A percentile compares a stretch with the other conserved stretches of the same genome.
These are phyloP conservation scores for Morpho helenor DNA, from an alignment of 2,888 invertebrate genomes.

Conservation along the genomic window DNA sequence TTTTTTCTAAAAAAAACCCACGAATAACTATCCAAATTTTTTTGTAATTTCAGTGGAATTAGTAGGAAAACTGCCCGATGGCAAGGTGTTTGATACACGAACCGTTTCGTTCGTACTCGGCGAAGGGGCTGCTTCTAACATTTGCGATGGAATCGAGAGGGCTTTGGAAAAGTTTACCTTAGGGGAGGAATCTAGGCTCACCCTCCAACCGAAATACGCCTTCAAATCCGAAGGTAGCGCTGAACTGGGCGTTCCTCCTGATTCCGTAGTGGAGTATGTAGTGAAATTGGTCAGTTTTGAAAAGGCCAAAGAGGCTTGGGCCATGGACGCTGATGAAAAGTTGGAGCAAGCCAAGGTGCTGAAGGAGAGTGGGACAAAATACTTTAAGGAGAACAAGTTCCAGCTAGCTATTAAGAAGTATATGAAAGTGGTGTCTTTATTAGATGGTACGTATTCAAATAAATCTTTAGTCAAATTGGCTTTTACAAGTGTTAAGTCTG, in stretches of 20 bases:
- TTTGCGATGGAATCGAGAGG: constrained; percentile 90
- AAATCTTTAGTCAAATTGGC: not conserved
- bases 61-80: constrained; percentile 68
- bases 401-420: constrained; percentile 92
- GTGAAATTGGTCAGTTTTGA: constrained; percentile 92
- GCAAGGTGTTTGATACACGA: constrained; percentile 89
- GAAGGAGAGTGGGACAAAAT: constrained; percentile 95
- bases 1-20: too few species aligned
- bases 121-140: constrained; percentile 87
- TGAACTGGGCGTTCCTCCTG: constrained; percentile 86
- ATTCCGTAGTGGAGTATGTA: constrained; percentile 88
- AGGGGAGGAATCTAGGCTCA: constrained; percentile 87
- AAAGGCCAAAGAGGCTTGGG: constrained; percentile 88
- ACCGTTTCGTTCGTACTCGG: constrained; percentile 91
- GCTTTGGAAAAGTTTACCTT: constrained; percentile 89
- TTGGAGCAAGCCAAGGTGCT: constrained; percentile 88
- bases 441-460: constrained; percentile 56
- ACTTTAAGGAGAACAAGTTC: constrained; percentile 90
- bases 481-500: too few species aligned
- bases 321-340: constrained; percentile 88
- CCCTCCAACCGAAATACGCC: constrained; percentile 88
- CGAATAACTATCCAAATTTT: not conserved
- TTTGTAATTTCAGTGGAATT: constrained; percentile 82
- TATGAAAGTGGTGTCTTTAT: constrained; percentile 83
- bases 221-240: constrained; percentile 86